Conservation (phyloP, 2,888 invertebrate species). For the Carpatolechia fugitivella region DNA sequence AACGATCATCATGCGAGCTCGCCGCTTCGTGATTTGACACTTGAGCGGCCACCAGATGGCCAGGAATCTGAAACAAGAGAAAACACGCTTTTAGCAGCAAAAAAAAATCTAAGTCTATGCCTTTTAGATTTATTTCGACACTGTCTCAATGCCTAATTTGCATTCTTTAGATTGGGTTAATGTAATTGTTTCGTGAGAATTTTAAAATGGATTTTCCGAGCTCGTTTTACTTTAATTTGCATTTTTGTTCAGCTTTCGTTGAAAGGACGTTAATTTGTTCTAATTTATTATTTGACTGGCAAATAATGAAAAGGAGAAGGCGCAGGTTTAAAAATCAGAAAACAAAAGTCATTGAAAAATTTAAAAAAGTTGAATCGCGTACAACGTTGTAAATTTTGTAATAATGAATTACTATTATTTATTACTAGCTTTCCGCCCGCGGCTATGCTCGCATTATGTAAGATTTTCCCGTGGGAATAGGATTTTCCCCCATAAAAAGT, state of each 20-base stretch:
- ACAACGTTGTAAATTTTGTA: too few species aligned
- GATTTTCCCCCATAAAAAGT: too few species aligned
- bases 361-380: too few species aligned
- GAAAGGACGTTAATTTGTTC: neutral
- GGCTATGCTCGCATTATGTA: too few species aligned
- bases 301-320: too few species aligned
- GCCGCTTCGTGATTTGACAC: slow-evolving; percentile 92
- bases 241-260: neutral
- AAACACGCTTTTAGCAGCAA: slow-evolving; percentile 25
- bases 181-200: neutral
- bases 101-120: neutral
- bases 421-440: too few species aligned
- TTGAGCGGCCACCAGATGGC: slow-evolving; percentile 97
- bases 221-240: neutral
- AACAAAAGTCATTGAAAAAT: too few species aligned
- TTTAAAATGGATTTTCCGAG: neutral
- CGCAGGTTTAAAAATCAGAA: too few species aligned
- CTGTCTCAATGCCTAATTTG: neutral
- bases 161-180: neutral
- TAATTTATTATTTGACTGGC: neutral
- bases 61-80: slow-evolving; percentile 88
- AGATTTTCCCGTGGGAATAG: too few species aligned
- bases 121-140: neutral
- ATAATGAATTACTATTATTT: too few species aligned
- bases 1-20: slow-evolving; percentile 92